Percentiles rank a stretch among this genome's conserved stretches.
These are phyloP conservation scores for Drosophila sordidula DNA, from an alignment of 2,888 invertebrate genomes.

Conservation along the genomic window DNA sequence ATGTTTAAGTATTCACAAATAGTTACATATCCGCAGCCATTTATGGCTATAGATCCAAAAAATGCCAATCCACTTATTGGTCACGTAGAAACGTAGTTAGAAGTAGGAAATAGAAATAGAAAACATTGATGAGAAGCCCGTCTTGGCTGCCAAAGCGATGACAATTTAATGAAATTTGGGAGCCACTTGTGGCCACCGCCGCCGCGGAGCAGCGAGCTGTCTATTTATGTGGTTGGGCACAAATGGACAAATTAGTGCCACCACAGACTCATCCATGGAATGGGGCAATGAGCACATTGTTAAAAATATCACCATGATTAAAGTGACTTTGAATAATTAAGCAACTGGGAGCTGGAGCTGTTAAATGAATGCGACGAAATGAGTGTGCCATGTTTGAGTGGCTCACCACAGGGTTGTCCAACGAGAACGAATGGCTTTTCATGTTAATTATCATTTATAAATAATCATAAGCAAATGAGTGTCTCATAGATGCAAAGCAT, in stretches of 20 bases:
- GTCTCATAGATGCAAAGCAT: background rate
- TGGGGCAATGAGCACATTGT: slow-evolving; percentile 69
- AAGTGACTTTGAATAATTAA: slow-evolving; percentile 79
- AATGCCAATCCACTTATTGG: slow-evolving; percentile 33
- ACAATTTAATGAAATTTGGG: slow-evolving; percentile 48
- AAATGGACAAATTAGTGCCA: slow-evolving; percentile 67
- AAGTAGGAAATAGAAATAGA: slow-evolving; percentile 29
- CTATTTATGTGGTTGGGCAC: slow-evolving; percentile 18
- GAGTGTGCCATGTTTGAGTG: background rate
- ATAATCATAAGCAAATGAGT: slow-evolving; percentile 3
- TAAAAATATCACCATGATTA: slow-evolving; percentile 75
- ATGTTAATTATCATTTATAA: slow-evolving; percentile 21
- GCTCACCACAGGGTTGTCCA: slow-evolving; percentile 17
- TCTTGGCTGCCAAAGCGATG: slow-evolving; percentile 51
- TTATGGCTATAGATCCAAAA: slow-evolving; percentile 39
- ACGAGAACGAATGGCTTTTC: slow-evolving; percentile 16
- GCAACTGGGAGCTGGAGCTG: slow-evolving; percentile 49
- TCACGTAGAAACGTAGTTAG: slow-evolving; percentile 28
- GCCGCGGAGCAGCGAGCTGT: slow-evolving; percentile 1
- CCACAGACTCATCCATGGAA: slow-evolving; percentile 31
- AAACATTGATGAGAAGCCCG: slow-evolving; percentile 38
- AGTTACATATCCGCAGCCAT: slow-evolving; percentile 42
- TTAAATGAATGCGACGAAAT: slow-evolving; percentile 22
- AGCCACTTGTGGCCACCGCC: slow-evolving; percentile 58
- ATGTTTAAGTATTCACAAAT: slow-evolving; percentile 34